A percentile compares a stretch with the other conserved stretches of the same genome.
phyloP scores from a whole-genome alignment of 2,797 vertebrate genomes.

The Linurgus olivaceus region DNA sequence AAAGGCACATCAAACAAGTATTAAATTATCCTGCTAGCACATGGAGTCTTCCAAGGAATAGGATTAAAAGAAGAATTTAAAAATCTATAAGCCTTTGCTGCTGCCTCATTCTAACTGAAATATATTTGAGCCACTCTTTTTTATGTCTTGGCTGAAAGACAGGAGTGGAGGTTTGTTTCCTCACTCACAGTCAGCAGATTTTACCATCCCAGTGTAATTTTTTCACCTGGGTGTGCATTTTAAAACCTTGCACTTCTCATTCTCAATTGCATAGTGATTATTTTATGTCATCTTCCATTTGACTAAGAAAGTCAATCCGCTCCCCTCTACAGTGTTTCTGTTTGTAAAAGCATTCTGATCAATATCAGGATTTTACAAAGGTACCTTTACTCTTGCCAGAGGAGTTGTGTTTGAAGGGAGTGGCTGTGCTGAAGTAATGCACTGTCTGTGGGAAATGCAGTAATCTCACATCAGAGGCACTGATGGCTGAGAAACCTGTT shows the following conservation, averaged over 20 bases:
- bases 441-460: background rate
- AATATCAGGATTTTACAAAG: background rate
- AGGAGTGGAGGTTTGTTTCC: background rate
- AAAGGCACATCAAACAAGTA: constrained; percentile 6
- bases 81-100: background rate
- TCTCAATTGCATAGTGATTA: background rate
- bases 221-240: background rate
- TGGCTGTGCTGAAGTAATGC: background rate
- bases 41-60: background rate
- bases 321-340: background rate
- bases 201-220: background rate
- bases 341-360: background rate
- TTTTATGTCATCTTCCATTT: background rate
- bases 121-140: background rate
- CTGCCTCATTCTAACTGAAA: background rate
- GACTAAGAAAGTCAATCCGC: background rate
- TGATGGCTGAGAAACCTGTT: background rate
- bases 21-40: constrained; percentile 25
- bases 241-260: background rate
- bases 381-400: background rate
- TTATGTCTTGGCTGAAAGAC: background rate
- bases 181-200: background rate
- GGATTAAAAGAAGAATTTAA: background rate
- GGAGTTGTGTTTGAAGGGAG: background rate
- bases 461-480: background rate